Conservation (phyloP, 2,797 vertebrate species). For the Phalloptychus januarius region DNA sequence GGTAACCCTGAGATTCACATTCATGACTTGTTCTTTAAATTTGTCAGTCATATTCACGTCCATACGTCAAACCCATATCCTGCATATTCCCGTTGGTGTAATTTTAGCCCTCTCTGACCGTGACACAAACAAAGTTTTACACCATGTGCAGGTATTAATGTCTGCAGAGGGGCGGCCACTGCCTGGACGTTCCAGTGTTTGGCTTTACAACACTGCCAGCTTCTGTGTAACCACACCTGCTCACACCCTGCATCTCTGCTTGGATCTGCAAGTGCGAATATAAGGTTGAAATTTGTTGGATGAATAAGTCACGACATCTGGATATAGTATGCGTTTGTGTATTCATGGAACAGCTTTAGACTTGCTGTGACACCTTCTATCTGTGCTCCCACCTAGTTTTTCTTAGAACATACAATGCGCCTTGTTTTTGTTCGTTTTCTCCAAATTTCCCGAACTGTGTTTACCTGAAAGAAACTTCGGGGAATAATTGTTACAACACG, state of each 20-base stretch:
- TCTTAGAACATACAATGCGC: background rate
- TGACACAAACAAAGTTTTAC: slow-evolving; percentile 51
- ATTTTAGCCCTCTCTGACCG: slow-evolving; percentile 27
- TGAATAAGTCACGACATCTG: background rate
- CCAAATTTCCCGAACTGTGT: slow-evolving; percentile 2
- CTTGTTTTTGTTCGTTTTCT: background rate
- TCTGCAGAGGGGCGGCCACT: slow-evolving; percentile 13
- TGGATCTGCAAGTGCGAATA: background rate
- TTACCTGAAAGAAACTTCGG: slow-evolving; percentile 17
- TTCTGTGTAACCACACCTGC: slow-evolving; percentile 3
- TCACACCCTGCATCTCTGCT: slow-evolving; percentile 1
- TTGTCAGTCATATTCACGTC: slow-evolving; percentile 10
- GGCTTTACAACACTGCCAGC: slow-evolving; percentile 7
- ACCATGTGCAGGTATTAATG: slow-evolving; percentile 41
- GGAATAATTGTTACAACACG: slow-evolving; percentile 38
- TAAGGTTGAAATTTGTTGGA: background rate
- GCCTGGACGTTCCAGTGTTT: slow-evolving; percentile 2
- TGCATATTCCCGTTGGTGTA: slow-evolving; percentile 21
- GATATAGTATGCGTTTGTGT: background rate
- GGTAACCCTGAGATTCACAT: background rate
- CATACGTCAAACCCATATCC: slow-evolving; percentile 5
- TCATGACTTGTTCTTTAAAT: background rate
- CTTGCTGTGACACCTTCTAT: background rate
- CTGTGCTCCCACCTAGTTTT: background rate
- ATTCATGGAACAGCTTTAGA: background rate